Conservation (phyloP, 2,113 vertebrate species). For the Toxostoma redivivum region DNA sequence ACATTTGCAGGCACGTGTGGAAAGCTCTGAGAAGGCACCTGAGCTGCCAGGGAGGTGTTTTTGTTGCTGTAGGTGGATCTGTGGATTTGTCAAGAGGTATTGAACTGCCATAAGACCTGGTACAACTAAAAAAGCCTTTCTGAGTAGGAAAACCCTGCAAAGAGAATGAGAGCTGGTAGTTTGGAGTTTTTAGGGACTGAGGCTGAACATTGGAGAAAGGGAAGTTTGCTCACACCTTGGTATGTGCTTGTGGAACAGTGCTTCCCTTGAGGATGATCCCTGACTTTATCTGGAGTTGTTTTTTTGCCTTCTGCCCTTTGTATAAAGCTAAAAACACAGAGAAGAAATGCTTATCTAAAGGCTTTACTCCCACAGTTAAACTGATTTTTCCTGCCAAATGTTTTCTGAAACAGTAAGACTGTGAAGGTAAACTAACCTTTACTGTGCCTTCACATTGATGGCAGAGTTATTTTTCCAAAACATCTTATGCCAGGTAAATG, state of each 20-base stretch:
- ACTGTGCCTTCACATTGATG: not conserved
- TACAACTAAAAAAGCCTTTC: not conserved
- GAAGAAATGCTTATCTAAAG: not conserved
- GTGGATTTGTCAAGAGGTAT: fast-evolving
- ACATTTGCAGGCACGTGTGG: not conserved
- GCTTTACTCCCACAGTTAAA: not conserved
- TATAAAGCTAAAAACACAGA: not conserved
- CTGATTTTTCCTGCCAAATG: not conserved
- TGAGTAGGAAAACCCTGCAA: not conserved
- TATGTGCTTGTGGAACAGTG: not conserved
- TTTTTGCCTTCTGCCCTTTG: not conserved
- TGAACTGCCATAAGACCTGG: not conserved
- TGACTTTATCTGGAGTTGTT: not conserved
- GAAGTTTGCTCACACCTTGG: not conserved
- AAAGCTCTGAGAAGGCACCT: not conserved
- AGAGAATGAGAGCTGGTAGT: not conserved
- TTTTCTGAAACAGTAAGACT: not conserved
- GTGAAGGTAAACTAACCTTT: not conserved
- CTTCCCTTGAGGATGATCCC: not conserved
- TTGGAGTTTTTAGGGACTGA: not conserved
- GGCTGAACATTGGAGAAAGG: fast-evolving
- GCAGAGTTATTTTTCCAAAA: not conserved
- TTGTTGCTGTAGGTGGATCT: not conserved
- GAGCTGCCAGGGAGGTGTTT: not conserved
- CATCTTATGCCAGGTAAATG: not conserved